These are phyloP conservation scores for Spialia ferax DNA, from an alignment of 2,888 invertebrate genomes.

Conservation along the genomic window DNA sequence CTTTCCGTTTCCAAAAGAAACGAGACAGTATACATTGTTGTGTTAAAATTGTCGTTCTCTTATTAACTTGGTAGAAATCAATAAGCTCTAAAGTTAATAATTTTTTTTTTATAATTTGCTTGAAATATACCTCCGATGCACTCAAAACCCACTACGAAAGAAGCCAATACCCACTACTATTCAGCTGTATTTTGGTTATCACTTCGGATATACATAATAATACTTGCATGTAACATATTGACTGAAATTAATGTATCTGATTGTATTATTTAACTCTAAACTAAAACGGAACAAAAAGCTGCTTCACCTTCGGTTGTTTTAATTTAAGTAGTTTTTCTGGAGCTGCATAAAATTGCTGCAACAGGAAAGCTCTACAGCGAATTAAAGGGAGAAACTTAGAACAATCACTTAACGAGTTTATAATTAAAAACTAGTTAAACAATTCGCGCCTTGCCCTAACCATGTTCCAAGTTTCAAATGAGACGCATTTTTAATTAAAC, in stretches of 20 bases:
- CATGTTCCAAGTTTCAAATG: constrained; percentile 70
- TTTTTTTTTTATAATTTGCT: too few relatives aligned
- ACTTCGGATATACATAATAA: too few relatives aligned
- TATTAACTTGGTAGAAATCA: background rate
- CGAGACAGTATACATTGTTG: background rate
- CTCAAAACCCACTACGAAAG: too few relatives aligned
- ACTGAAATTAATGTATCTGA: too few relatives aligned
- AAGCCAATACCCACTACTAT: too few relatives aligned
- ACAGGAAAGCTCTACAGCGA: constrained; percentile 33
- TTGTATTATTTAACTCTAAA: background rate
- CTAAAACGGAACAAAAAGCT: constrained; percentile 15
- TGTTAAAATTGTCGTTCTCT: too few relatives aligned
- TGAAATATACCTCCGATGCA: too few relatives aligned
- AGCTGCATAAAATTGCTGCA: constrained; percentile 29
- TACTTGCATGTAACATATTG: too few relatives aligned
- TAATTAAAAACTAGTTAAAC: constrained; percentile 56
- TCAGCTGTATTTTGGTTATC: too few relatives aligned
- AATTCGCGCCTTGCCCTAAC: constrained; percentile 52
- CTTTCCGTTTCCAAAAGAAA: background rate
- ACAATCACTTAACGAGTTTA: constrained; percentile 47
- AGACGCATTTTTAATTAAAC: constrained; percentile 85
- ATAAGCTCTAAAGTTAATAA: too few relatives aligned
- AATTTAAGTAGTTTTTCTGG: constrained; percentile 24
- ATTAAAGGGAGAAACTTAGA: constrained; percentile 39
- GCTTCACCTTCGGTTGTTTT: constrained; percentile 28